Evolutionary conservation across 2,888 invertebrate genomes (phyloP).

Genomic region (Leptinotarsa rubiginosa): DNA sequence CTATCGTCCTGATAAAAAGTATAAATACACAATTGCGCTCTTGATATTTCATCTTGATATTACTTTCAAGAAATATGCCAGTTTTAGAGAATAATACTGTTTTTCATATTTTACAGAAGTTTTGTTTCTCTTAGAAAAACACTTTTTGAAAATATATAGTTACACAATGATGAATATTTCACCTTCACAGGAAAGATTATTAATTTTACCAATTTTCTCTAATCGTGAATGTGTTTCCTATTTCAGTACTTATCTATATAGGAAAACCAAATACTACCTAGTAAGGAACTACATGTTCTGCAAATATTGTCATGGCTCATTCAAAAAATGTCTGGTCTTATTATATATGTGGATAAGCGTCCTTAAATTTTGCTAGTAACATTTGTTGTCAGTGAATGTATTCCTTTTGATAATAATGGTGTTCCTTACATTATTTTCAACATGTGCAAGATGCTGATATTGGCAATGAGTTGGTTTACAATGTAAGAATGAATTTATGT

Average conservation of each 20-base stretch:
- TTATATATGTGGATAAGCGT: constrained; percentile 1
- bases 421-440: constrained; percentile 1
- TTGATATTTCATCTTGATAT: too few relatives aligned
- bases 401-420: constrained; percentile 5
- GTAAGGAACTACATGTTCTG: not conserved
- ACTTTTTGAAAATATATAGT: too few relatives aligned
- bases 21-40: too few relatives aligned
- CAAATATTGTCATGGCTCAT: not conserved
- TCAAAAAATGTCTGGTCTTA: not conserved
- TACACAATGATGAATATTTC: too few relatives aligned
- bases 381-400: constrained; percentile 8
- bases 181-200: too few relatives aligned
- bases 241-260: not conserved
- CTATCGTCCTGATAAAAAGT: too few relatives aligned
- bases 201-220: not conserved
- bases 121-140: too few relatives aligned
- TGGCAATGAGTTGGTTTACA: not conserved
- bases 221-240: not conserved
- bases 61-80: too few relatives aligned
- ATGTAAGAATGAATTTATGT: too few relatives aligned
- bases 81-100: too few relatives aligned
- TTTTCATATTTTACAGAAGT: too few relatives aligned
- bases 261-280: not conserved
- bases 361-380: constrained; percentile 7
- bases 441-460: not conserved